Evolutionary conservation across 2,888 invertebrate species (phyloP).

Genomic region (Luperina nickerlii): DNA sequence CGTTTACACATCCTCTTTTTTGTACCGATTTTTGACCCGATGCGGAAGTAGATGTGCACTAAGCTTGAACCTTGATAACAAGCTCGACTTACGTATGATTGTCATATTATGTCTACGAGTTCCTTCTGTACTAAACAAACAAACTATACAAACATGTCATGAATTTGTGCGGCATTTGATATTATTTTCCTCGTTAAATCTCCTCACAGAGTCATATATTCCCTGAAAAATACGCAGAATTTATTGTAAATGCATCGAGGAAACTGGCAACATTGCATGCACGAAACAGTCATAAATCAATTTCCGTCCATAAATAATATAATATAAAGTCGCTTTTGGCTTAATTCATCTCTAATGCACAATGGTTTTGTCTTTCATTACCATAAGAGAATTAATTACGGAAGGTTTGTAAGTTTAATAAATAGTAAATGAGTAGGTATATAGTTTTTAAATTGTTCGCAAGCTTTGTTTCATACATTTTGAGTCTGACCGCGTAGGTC

Average conservation of each 20-base stretch:
- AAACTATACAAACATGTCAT: neutral
- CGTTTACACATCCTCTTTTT: no score
- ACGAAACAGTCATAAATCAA: neutral
- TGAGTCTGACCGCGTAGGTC: no score
- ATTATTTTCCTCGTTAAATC: constrained; percentile 15
- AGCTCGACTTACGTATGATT: neutral
- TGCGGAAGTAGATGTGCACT: neutral
- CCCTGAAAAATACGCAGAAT: constrained; percentile 2
- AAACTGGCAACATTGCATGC: neutral
- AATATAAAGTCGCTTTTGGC: neutral
- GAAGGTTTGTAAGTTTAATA: no score
- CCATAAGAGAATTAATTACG: neutral
- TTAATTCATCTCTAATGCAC: neutral
- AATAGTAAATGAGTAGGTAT: no score
- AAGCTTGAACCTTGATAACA: neutral
- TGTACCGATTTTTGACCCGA: no score
- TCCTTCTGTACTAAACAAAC: neutral
- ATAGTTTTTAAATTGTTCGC: no score
- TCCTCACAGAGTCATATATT: neutral
- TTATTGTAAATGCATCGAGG: constrained; percentile 1
- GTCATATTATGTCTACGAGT: neutral
- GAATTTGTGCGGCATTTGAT: neutral
- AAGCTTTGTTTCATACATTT: no score
- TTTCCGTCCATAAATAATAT: neutral
- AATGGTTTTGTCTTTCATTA: neutral